Percentiles rank a stretch among this genome's conserved stretches.
phyloP scores from a whole-genome alignment of 2,113 vertebrate species.

The Ailurus styani region DNA sequence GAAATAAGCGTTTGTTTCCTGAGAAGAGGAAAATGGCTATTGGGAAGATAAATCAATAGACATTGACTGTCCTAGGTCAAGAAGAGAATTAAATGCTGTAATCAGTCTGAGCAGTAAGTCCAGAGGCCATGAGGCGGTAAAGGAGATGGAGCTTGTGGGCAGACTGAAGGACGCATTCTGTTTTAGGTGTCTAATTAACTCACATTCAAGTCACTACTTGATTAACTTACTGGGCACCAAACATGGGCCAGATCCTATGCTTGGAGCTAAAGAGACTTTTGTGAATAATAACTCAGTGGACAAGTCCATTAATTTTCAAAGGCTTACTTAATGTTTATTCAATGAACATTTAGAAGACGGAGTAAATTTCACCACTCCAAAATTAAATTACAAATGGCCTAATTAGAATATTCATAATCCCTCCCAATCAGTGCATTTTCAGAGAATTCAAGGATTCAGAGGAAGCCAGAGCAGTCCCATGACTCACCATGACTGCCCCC shows the following conservation, averaged over 20 bases:
- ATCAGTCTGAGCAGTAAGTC: background rate
- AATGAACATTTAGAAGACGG: background rate
- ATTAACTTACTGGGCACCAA: background rate
- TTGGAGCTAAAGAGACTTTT: background rate
- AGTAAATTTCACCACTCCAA: conserved; percentile 10
- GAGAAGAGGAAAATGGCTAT: background rate
- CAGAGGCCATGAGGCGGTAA: background rate
- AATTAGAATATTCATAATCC: conserved; percentile 7
- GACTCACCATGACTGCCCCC: background rate
- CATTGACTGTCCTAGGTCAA: background rate
- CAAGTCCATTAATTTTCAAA: conserved; percentile 53
- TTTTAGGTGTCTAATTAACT: background rate
- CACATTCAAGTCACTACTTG: background rate
- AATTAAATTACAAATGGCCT: conserved; percentile 56
- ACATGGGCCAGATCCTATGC: background rate
- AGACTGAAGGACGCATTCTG: background rate
- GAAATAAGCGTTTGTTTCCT: background rate
- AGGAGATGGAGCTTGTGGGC: background rate
- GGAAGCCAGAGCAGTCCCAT: background rate
- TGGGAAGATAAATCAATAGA: background rate
- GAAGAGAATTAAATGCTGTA: background rate
- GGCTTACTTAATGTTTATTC: conserved; percentile 21
- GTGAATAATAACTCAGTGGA: background rate
- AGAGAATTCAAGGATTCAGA: background rate
- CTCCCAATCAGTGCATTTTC: background rate